Evolutionary conservation across 53 echinoderm and acorn worm species (phyloP), one percentile per base, ranked within the genome.

Genomic region (Holothuria leucospilota): DNA sequence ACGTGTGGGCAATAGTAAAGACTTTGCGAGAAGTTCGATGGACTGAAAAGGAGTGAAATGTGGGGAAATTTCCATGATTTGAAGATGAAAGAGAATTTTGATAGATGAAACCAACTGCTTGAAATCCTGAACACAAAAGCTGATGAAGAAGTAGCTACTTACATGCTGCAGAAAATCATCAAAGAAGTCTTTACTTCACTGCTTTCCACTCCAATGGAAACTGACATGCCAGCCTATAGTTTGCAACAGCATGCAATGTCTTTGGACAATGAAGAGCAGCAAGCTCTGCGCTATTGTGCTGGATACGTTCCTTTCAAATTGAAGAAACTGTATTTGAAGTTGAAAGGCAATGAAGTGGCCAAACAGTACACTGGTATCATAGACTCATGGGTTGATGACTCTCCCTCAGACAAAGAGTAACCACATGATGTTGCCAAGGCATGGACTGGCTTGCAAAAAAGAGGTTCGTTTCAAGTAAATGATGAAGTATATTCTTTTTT

Each of bases 321-420:
- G 41, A 29, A 38, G 34, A 29, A 6, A 20, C 30, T 5, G 16
- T 71, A 71, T 39, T 39, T 21, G 20, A 29, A 38, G 10, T 38
- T 71, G 71, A 71, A 71, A 39, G 10, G 39, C 12, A 71, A 71
- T 71, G 29, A 29, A 71, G 71, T 71, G 20, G 71, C 71, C 15
- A 42, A 39, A 14, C 29, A 71, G 29, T 71, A 14, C n/a, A 42
- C 39, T 15, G 7, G 12, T 9, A 71, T 71, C 21, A 29, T 71
- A 38, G 39, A 39, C n/a, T 71, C 71, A 42, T 71, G 71, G 71
- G 52, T 52, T 52, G 52, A 52, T n/a, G n/a, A n/a, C 52, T 6
- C 15, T 1, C 13, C 52, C 9, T 52, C 52, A 13, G 52, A 52
- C 10, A 11, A 1, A 1, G 15, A 13, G 9, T 4, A 52, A 10